These are phyloP conservation scores for Rynchops niger DNA, from an alignment of 2,113 vertebrate genomes.

Conservation along the genomic window DNA sequence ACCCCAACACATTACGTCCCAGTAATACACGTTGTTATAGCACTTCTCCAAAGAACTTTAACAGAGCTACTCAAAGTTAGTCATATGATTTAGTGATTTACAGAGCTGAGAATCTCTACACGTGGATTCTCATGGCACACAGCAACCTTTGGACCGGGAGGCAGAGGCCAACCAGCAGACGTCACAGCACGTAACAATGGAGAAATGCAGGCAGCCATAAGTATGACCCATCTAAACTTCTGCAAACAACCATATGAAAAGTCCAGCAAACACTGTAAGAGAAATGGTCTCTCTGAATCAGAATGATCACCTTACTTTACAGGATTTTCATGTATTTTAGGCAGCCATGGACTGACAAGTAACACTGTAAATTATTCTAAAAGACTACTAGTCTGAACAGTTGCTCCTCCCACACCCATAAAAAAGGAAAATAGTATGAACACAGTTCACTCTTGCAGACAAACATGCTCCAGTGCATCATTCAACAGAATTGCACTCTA, in stretches of 20 bases:
- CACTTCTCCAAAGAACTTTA: neutral
- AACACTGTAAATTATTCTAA: neutral
- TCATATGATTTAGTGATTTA: neutral
- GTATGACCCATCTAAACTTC: neutral
- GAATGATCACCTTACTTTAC: neutral
- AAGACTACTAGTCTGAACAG: neutral
- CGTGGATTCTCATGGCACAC: neutral
- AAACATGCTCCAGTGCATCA: neutral
- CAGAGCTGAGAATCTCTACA: neutral
- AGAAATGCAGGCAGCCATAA: neutral
- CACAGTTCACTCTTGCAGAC: neutral
- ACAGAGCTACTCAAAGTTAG: neutral
- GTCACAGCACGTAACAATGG: neutral
- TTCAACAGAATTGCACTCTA: neutral
- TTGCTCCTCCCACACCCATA: slow-evolving; percentile 19
- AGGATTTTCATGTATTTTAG: neutral
- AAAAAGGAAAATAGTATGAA: neutral
- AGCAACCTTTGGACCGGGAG: slow-evolving; percentile 27
- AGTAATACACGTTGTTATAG: neutral
- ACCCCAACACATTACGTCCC: neutral
- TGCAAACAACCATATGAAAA: neutral
- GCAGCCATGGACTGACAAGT: neutral
- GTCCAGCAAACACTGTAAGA: neutral
- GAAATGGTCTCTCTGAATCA: neutral
- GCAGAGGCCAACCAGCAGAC: slow-evolving; percentile 7